These are phyloP conservation scores for Iguana delicatissima DNA, from an alignment of 2,797 vertebrate genomes.

Conservation along the genomic window DNA sequence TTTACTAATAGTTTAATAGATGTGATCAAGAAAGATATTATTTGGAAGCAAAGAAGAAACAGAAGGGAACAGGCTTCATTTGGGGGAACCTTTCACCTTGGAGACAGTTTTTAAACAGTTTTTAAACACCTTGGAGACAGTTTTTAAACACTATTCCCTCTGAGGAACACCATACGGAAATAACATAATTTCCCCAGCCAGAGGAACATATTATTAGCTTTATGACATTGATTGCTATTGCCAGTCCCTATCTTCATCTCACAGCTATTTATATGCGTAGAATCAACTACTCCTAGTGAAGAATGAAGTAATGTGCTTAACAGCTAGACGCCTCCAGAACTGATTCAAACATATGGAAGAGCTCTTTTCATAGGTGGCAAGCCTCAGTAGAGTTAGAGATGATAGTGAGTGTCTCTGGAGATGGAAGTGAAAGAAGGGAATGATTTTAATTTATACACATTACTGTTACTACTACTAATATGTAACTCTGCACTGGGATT, in stretches of 20 bases:
- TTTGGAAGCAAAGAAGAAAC: neutral
- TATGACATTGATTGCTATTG: neutral
- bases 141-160: neutral
- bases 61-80: no score
- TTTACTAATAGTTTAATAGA: neutral
- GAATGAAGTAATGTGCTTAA: slow-evolving; percentile 1
- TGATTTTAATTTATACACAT: no score
- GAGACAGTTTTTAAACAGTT: neutral
- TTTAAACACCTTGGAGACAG: neutral
- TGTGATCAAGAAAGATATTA: neutral
- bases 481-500: neutral
- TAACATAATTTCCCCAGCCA: neutral
- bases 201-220: neutral
- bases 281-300: neutral
- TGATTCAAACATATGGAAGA: neutral
- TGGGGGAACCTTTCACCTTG: neutral
- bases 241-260: neutral
- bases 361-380: neutral
- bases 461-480: no score
- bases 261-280: neutral
- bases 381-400: neutral
- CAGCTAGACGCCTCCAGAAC: neutral
- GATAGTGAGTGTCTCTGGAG: neutral
- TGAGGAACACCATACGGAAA: neutral
- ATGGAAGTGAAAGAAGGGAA: neutral